Evolutionary conservation across 2,797 vertebrate genomes (phyloP).

Genomic region (Somateria mollissima): DNA sequence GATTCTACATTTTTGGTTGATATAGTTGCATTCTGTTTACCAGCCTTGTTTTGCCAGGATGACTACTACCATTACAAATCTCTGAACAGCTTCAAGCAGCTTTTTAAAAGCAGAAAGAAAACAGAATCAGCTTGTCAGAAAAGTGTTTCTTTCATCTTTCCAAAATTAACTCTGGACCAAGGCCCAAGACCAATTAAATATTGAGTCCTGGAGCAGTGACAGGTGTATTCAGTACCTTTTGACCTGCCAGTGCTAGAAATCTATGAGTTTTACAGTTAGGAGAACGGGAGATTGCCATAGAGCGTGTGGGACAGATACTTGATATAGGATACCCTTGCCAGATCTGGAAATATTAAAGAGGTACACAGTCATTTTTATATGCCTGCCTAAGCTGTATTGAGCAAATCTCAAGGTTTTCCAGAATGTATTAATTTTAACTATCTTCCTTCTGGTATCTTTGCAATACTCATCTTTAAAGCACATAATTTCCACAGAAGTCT

Average conservation of each 20-base stretch:
- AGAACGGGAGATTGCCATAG: not conserved
- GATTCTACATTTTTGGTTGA: not conserved
- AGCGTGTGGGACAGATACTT: not conserved
- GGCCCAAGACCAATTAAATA: not conserved
- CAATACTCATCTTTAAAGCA: not conserved
- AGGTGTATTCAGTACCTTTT: not conserved
- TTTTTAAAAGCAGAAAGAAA: not conserved
- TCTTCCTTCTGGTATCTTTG: not conserved
- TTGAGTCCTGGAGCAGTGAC: not conserved
- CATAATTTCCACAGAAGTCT: not conserved
- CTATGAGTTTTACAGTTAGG: not conserved
- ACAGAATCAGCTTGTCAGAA: not conserved
- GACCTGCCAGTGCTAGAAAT: not conserved
- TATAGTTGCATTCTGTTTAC: not conserved
- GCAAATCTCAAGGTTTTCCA: not conserved
- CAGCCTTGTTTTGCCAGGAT: not conserved
- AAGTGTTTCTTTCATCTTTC: constrained; percentile 5
- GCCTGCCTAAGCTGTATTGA: not conserved
- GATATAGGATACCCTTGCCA: not conserved
- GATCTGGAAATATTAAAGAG: not conserved
- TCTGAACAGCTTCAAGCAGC: not conserved
- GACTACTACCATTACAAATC: not conserved
- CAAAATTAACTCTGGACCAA: not conserved
- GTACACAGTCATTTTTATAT: not conserved
- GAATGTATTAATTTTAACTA: not conserved